These are phyloP conservation scores for Etheostoma nigrum DNA, from an alignment of 2,797 vertebrate species.

Conservation along the genomic window DNA sequence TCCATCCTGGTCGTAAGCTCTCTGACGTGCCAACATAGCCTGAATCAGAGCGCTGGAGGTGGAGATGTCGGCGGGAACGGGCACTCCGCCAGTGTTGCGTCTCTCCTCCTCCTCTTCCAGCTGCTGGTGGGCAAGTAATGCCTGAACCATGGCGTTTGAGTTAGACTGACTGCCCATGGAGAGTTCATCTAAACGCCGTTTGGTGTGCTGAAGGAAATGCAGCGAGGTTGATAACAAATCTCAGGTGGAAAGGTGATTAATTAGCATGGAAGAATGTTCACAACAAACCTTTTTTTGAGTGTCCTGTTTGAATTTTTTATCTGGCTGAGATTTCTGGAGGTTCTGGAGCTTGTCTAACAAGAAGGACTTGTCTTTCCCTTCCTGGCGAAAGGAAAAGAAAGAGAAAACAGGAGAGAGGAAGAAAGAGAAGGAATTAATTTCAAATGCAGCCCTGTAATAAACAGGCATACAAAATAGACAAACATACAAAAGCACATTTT, in stretches of 20 bases:
- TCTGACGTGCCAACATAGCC: conserved; percentile 61
- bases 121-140: conserved; percentile 64
- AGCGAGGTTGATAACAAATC: background rate
- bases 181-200: conserved; percentile 20
- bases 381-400: conserved; percentile 78
- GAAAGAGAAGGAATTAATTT: background rate
- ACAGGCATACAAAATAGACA: background rate
- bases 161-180: conserved; percentile 49
- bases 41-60: conserved; percentile 54
- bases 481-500: background rate
- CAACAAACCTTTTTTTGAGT: conserved; percentile 65
- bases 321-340: conserved; percentile 70
- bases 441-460: background rate
- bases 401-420: background rate
- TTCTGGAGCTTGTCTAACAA: conserved; percentile 84
- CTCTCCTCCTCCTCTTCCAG: conserved; percentile 59
- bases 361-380: conserved; percentile 92
- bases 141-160: conserved; percentile 72
- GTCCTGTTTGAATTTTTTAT: conserved; percentile 48
- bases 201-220: conserved; percentile 45
- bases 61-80: conserved; percentile 59
- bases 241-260: background rate
- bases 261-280: background rate
- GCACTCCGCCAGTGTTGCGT: conserved; percentile 18
- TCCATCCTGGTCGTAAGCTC: conserved; percentile 26